These are phyloP conservation scores for Scaptomyza hsui DNA, from an alignment of 1,140 invertebrate genomes.

Conservation along the genomic window DNA sequence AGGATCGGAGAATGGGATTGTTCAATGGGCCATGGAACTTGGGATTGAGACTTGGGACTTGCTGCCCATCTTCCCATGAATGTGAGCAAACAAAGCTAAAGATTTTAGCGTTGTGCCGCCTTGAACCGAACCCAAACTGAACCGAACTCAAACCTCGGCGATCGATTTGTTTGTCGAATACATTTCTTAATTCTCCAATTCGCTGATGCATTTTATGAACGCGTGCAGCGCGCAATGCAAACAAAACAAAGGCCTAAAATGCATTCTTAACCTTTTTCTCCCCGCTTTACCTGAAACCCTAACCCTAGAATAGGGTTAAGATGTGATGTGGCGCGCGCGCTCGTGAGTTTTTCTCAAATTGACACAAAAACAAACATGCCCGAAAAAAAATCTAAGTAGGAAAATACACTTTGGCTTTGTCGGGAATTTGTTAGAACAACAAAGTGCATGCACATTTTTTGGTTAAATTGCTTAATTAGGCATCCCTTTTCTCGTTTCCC, in stretches of 20 bases:
- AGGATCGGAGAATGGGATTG: conserved; percentile 38
- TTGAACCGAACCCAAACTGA: conserved; percentile 19
- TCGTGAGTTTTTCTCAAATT: conserved; percentile 56
- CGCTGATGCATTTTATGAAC: conserved; percentile 81
- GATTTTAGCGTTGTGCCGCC: conserved; percentile 76
- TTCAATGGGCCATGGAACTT: conserved; percentile 40
- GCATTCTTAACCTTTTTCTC: conserved; percentile 73
- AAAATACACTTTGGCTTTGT: conserved; percentile 3
- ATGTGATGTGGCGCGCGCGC: conserved; percentile 70
- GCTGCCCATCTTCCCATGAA: conserved; percentile 73
- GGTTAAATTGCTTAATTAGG: conserved; percentile 71
- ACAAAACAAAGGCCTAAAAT: conserved; percentile 73
- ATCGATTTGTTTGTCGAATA: conserved; percentile 67
- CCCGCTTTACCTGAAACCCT: conserved; percentile 37
- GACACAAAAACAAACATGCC: conserved; percentile 52
- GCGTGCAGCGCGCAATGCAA: conserved; percentile 67
- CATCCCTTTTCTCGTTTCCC: conserved; percentile 15
- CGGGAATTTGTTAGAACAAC: conserved; percentile 75
- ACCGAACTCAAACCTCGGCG: conserved; percentile 11
- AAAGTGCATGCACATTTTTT: conserved; percentile 53
- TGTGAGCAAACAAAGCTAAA: conserved; percentile 69
- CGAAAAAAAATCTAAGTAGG: conserved; percentile 16
- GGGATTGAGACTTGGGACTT: conserved; percentile 18
- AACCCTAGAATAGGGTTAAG: conserved; percentile 61
- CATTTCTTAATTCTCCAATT: conserved; percentile 70